These are phyloP conservation scores for Rynchops niger DNA, from an alignment of 2,113 vertebrate genomes.

Conservation along the genomic window DNA sequence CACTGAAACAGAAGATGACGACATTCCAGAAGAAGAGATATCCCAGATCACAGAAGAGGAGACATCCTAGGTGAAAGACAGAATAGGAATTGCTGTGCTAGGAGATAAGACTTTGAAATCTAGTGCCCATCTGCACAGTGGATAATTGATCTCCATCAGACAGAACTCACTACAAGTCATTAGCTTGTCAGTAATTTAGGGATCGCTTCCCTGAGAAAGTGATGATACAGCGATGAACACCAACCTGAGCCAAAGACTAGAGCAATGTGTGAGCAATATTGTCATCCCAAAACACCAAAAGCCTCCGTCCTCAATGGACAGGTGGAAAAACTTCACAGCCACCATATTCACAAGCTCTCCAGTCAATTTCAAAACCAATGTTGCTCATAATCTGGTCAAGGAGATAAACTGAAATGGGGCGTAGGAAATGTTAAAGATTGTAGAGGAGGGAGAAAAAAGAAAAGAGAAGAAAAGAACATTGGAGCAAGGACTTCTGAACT, in stretches of 20 bases:
- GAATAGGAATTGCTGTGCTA: background rate
- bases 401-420: background rate
- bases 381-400: background rate
- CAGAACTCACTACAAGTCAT: background rate
- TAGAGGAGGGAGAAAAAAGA: background rate
- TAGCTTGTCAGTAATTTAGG: background rate
- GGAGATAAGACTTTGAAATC: background rate
- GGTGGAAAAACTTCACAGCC: background rate
- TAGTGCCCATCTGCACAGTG: background rate
- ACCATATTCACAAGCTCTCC: background rate
- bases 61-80: background rate
- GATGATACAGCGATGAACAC: background rate
- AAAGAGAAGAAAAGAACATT: background rate
- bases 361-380: background rate
- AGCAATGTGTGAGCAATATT: background rate
- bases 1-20: background rate
- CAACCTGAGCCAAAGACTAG: background rate
- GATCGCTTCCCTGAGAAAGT: background rate
- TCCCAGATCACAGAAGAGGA: background rate
- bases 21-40: background rate
- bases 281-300: background rate
- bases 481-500: background rate
- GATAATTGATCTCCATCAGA: background rate
- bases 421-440: background rate
- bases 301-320: rapidly evolving